Percentiles rank a stretch among this genome's conserved stretches.
Evolutionary conservation across 1,140 invertebrate species (phyloP).

Genomic region (Tenebrio molitor): DNA sequence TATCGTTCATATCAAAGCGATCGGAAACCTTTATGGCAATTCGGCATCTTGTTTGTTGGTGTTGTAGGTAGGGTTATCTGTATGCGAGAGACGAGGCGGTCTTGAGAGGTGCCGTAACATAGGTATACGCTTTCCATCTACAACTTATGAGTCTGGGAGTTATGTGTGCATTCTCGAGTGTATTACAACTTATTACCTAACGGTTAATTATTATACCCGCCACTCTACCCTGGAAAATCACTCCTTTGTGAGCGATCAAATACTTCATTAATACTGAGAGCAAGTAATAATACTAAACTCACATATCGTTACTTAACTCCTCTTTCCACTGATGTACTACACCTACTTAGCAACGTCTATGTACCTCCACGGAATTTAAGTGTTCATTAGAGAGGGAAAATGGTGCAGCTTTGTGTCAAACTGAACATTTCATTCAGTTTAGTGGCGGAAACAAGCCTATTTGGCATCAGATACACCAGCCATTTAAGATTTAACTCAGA

Average conservation of each 20-base stretch:
- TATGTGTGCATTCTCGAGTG: constrained; percentile 41
- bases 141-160: constrained; percentile 33
- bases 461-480: neutral
- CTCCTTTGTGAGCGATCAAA: constrained; percentile 46
- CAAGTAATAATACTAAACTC: constrained; percentile 39
- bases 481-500: too few relatives aligned
- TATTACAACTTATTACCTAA: constrained; percentile 43
- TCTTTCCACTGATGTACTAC: constrained; percentile 35
- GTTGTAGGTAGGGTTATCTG: neutral
- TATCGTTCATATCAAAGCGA: constrained; percentile 41
- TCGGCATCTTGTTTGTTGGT: neutral
- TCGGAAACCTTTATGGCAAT: constrained; percentile 7
- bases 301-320: constrained; percentile 35
- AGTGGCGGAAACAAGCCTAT: constrained; percentile 1
- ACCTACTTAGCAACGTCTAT: constrained; percentile 7
- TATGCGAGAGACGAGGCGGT: constrained; percentile 1
- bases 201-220: constrained; percentile 46
- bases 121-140: constrained; percentile 19
- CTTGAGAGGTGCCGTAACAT: constrained; percentile 2
- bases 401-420: constrained; percentile 25
- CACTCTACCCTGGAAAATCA: constrained; percentile 40
- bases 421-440: constrained; percentile 11
- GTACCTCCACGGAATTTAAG: constrained; percentile 23
- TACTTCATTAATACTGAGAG: constrained; percentile 43
- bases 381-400: constrained; percentile 34